Percentiles rank a stretch among this genome's conserved stretches.
Evolutionary conservation across 92 coral and sea anemone genomes (phyloP).

Genomic region (Epizoanthus ramosus): DNA sequence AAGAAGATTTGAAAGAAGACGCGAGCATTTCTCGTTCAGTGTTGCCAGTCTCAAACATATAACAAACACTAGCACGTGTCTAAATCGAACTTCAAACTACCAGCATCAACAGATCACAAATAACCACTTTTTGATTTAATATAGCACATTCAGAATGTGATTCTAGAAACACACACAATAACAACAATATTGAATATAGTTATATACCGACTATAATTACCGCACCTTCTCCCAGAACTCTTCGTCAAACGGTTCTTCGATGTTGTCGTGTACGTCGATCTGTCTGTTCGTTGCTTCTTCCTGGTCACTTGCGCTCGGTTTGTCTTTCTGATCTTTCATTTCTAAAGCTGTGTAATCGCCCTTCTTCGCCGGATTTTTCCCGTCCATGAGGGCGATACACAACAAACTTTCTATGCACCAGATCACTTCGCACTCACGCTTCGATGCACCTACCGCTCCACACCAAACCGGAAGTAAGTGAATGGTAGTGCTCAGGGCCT

Average conservation of each 20-base stretch:
- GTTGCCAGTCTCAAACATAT: no score
- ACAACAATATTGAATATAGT: background rate
- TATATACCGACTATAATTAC: background rate
- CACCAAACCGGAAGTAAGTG: conserved; percentile 22
- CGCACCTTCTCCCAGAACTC: conserved; percentile 88
- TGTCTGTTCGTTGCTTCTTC: conserved; percentile 47
- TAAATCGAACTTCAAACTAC: no score
- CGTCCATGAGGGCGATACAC: conserved; percentile 21
- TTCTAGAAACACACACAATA: no score
- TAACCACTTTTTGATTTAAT: no score
- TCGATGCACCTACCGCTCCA: background rate
- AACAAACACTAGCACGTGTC: no score
- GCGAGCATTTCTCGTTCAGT: no score
- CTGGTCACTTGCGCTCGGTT: conserved; percentile 13
- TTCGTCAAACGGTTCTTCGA: conserved; percentile 89
- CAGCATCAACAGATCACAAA: no score
- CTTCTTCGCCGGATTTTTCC: conserved; percentile 14
- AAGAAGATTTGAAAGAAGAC: no score
- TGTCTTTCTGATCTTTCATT: conserved; percentile 68
- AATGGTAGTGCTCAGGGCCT: conserved; percentile 15
- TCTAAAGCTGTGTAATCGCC: conserved; percentile 58
- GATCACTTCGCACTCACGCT: background rate
- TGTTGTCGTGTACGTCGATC: conserved; percentile 41
- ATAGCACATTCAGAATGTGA: no score
- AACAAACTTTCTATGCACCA: background rate